phyloP scores from a whole-genome alignment of 2,113 vertebrate genomes.

The Mastomys natalensis region DNA sequence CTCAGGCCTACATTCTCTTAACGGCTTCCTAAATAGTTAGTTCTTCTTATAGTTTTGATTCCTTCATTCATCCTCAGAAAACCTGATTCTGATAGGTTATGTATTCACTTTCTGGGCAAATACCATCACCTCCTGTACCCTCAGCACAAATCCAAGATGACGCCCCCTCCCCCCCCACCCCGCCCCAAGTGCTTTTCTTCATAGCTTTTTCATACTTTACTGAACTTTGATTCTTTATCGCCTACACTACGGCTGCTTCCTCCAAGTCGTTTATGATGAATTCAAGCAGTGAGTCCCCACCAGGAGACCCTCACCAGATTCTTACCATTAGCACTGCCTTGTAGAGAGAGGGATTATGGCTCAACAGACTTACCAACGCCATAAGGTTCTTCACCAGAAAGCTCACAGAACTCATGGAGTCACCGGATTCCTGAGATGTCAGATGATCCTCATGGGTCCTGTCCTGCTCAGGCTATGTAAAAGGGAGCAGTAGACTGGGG shows the following conservation, averaged over 20 bases:
- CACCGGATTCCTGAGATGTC: background rate
- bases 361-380: background rate
- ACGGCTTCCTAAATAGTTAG: background rate
- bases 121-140: background rate
- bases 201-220: background rate
- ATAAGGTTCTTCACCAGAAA: no score
- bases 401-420: background rate
- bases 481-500: background rate
- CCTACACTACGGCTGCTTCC: background rate
- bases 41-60: background rate
- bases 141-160: background rate
- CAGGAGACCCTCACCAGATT: no score
- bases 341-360: background rate
- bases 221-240: background rate
- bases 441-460: background rate
- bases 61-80: background rate
- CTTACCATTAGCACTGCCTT: no score
- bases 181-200: background rate
- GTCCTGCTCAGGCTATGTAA: background rate
- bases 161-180: background rate
- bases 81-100: background rate
- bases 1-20: background rate
- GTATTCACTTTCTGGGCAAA: background rate
- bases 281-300: background rate
- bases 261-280: background rate